Evolutionary conservation across 2,888 invertebrate genomes (phyloP).

Genomic region (Ormyrus thymus): DNA sequence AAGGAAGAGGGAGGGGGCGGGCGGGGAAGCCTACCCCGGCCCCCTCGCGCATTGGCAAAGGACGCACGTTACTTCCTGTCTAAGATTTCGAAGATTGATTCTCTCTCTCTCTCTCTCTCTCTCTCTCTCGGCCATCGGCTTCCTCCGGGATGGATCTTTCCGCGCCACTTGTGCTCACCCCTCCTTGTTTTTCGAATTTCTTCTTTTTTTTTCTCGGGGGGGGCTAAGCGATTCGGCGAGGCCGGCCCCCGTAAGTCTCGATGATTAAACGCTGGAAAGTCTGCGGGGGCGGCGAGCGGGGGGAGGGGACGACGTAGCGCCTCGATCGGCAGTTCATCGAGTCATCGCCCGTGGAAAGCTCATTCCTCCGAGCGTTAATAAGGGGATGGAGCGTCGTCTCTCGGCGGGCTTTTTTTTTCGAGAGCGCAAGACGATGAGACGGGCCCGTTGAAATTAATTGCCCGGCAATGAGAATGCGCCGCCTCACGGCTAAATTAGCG

Average conservation of each 20-base stretch:
- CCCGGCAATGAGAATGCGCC: background rate
- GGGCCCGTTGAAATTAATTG: background rate
- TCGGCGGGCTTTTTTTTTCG: background rate
- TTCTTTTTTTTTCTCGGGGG: constrained; percentile 1
- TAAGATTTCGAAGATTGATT: constrained; percentile 53
- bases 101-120: constrained; percentile 28
- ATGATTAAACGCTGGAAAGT: constrained; percentile 25
- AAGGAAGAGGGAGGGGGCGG: no score
- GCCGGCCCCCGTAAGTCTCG: background rate
- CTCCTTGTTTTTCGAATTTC: constrained; percentile 16
- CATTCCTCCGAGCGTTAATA: constrained; percentile 27
- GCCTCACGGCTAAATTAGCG: constrained; percentile 11
- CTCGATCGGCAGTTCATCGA: background rate
- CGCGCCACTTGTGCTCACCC: background rate
- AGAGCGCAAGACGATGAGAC: no score
- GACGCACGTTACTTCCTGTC: constrained; percentile 51
- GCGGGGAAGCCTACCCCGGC: no score
- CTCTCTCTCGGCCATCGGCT: constrained; percentile 1
- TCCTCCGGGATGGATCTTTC: constrained; percentile 20
- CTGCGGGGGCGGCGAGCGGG: background rate
- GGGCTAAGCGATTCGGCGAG: background rate
- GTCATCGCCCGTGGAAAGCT: constrained; percentile 16
- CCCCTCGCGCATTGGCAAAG: constrained; percentile 23
- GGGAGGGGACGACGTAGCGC: background rate
- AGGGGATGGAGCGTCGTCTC: background rate